Percentiles rank a stretch among this genome's conserved stretches.
phyloP scores from a whole-genome alignment of 2,888 invertebrate species.

The Phyllotreta cruciferae region DNA sequence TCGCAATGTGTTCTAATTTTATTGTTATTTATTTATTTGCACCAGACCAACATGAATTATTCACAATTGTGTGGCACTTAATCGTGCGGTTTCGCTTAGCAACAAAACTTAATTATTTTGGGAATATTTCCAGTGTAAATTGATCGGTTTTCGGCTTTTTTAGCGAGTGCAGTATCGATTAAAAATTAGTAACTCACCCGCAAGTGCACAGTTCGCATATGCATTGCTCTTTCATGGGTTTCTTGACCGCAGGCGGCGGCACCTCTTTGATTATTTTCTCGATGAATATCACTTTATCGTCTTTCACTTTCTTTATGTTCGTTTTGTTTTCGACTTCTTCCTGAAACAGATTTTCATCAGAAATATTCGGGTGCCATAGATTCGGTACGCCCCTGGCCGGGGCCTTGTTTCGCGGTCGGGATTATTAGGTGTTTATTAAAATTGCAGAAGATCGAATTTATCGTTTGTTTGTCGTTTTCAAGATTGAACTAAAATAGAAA shows the following conservation, averaged over 20 bases:
- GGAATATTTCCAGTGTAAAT: no score
- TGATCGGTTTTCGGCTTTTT: no score
- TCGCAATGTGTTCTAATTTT: no score
- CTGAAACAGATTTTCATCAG: constrained; percentile 47
- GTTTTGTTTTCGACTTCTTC: constrained; percentile 59
- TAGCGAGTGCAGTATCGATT: background rate
- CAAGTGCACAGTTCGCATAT: constrained; percentile 91
- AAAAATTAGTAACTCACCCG: constrained; percentile 71
- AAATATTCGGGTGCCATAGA: background rate
- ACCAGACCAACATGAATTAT: no score
- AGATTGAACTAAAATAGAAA: no score
- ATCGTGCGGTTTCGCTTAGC: no score
- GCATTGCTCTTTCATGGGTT: constrained; percentile 76
- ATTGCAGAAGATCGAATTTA: no score
- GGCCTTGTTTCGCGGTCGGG: background rate
- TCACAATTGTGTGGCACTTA: no score
- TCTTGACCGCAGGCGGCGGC: constrained; percentile 57
- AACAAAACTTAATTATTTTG: no score
- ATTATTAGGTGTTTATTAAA: background rate
- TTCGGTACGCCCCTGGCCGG: background rate
- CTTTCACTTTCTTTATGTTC: constrained; percentile 59
- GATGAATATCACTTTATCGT: constrained; percentile 64
- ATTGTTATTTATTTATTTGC: no score
- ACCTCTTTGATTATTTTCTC: constrained; percentile 58
- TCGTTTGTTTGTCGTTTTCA: no score